Conservation (phyloP, 2,888 invertebrate genomes). For the Rhamnusium bicolor region DNA sequence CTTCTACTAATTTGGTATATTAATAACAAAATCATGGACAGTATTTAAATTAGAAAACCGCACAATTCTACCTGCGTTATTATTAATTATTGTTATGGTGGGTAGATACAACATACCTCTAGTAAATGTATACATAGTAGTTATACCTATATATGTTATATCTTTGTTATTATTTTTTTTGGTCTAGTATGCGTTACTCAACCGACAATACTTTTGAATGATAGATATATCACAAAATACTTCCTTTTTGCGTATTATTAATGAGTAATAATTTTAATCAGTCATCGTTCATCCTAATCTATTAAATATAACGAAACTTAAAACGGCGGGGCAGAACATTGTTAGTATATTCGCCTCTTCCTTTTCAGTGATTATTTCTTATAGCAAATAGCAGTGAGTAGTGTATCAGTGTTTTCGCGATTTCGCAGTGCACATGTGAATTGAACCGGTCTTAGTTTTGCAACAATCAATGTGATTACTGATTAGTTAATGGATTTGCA, state of each 20-base stretch:
- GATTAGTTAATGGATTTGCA: conserved; percentile 34
- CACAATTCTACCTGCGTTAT: neutral
- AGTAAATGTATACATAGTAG: neutral
- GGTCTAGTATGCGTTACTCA: neutral
- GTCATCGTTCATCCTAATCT: conserved; percentile 27
- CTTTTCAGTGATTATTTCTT: conserved; percentile 43
- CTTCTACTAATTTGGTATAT: neutral
- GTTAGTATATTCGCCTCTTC: conserved; percentile 18
- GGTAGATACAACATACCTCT: neutral
- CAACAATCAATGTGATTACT: conserved; percentile 45
- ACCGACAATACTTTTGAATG: neutral
- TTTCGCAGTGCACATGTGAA: conserved; percentile 42
- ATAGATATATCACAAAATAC: conserved; percentile 3
- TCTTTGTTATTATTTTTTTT: neutral
- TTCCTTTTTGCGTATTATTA: conserved; percentile 13
- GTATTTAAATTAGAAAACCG: neutral
- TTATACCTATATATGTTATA: neutral
- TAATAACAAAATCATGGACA: neutral
- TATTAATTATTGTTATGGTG: neutral
- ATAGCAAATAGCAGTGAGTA: conserved; percentile 37
- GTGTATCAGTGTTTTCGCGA: conserved; percentile 41
- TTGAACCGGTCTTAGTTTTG: conserved; percentile 47
- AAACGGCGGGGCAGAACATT: neutral
- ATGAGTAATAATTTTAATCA: conserved; percentile 20
- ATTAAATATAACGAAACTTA: conserved; percentile 13